A percentile compares a stretch with the other conserved stretches of the same genome.
phyloP scores from a whole-genome alignment of 1,140 invertebrate genomes.

The Lordiphosa stackelbergi region DNA sequence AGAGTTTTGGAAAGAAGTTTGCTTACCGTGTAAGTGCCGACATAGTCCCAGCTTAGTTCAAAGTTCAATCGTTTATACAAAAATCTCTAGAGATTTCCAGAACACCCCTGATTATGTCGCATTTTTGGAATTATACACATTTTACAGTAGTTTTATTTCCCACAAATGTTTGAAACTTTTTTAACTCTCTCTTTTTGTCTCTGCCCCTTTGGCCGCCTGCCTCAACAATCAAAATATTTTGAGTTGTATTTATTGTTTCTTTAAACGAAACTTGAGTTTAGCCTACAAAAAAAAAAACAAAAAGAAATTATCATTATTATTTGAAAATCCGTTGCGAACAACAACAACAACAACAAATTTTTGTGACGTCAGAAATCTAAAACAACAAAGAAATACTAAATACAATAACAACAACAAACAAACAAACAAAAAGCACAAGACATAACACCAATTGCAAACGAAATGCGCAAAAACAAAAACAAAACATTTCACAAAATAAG shows the following conservation, averaged over 20 bases:
- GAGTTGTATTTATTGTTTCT: slow-evolving; percentile 16
- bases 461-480: slow-evolving; percentile 9
- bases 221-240: background rate
- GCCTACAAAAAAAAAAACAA: no score
- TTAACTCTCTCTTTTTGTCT: no score
- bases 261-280: slow-evolving; percentile 2
- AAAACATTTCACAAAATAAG: slow-evolving; percentile 29
- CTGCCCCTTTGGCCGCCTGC: no score
- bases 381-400: slow-evolving; percentile 17
- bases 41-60: no score
- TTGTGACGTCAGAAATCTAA: slow-evolving; percentile 75
- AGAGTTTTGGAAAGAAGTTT: no score
- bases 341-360: slow-evolving; percentile 49
- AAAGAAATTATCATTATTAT: slow-evolving; percentile 44
- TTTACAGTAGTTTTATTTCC: no score
- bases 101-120: no score
- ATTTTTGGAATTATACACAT: no score
- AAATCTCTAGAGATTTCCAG: no score
- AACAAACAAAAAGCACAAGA: slow-evolving; percentile 22
- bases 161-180: no score
- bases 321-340: slow-evolving; percentile 72
- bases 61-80: no score
- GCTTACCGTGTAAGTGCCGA: no score
- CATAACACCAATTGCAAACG: slow-evolving; percentile 18
- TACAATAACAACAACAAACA: slow-evolving; percentile 17